These are phyloP conservation scores for Hydroisotoma schaefferi DNA, from an alignment of 2,888 invertebrate species.

Conservation along the genomic window DNA sequence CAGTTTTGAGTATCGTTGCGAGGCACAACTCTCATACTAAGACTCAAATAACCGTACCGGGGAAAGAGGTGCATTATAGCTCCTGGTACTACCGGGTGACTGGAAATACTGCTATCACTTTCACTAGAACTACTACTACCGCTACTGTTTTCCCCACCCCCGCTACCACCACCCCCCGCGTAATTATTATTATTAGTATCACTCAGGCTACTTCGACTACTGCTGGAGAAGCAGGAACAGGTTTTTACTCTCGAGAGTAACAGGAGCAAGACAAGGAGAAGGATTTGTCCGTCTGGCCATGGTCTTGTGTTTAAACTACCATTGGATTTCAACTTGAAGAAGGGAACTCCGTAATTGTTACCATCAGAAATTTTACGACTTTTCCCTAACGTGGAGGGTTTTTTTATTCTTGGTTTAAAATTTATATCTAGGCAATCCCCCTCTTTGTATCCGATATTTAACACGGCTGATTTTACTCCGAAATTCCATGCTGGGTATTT, in stretches of 20 bases:
- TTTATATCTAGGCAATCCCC: no score
- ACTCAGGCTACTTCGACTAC: slow-evolving; percentile 3
- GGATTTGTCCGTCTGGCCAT: not conserved
- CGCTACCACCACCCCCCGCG: not conserved
- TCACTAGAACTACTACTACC: not conserved
- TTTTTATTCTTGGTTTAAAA: no score
- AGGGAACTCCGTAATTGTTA: not conserved
- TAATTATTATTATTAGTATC: no score
- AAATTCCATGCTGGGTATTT: not conserved
- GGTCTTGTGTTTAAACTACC: not conserved
- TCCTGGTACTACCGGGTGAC: slow-evolving; percentile 55
- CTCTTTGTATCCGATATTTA: no score
- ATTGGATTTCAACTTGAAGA: not conserved
- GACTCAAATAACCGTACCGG: slow-evolving; percentile 68
- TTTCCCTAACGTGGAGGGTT: not conserved
- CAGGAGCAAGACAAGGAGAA: not conserved
- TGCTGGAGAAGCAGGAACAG: not conserved
- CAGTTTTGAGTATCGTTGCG: slow-evolving; percentile 73
- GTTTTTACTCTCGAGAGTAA: not conserved
- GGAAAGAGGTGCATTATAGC: slow-evolving; percentile 80
- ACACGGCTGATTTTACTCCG: not conserved
- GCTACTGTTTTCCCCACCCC: not conserved
- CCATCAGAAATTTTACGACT: not conserved
- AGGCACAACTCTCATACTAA: slow-evolving; percentile 78
- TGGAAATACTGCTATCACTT: slow-evolving; percentile 13